Conservation (phyloP, 35 echinoderm and acorn worm genomes). For the Anneissia japonica region DNA sequence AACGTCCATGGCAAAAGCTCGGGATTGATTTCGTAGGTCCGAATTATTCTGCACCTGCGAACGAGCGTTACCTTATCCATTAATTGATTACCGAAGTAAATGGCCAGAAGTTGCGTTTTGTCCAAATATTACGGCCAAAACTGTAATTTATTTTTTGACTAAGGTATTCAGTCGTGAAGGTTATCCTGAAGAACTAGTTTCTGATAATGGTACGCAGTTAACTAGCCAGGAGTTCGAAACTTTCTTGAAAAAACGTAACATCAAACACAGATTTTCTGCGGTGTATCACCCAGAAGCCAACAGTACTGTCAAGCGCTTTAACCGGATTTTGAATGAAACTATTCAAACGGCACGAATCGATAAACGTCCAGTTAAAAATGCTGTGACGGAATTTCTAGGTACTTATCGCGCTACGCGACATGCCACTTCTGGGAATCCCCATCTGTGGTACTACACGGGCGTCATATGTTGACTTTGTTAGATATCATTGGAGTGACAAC, state of each 20-base stretch:
- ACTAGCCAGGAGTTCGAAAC: background rate
- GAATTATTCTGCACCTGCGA: background rate
- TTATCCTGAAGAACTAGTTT: background rate
- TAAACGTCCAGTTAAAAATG: background rate
- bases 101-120: background rate
- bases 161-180: background rate
- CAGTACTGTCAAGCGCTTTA: background rate
- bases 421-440: slow-evolving; percentile 13
- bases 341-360: background rate
- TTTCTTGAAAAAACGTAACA: background rate
- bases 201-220: background rate
- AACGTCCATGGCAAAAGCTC: background rate
- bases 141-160: background rate
- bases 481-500: slow-evolving; percentile 14
- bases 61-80: background rate
- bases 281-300: background rate
- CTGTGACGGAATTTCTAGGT: slow-evolving; percentile 4
- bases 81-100: background rate
- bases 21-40: slow-evolving; percentile 13
- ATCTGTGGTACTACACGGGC: background rate
- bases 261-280: background rate
- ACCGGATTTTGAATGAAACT: background rate
- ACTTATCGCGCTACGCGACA: background rate
- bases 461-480: slow-evolving; percentile 1
- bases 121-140: background rate